Percentiles rank a stretch among this genome's conserved stretches.
phyloP scores from a whole-genome alignment of 2,888 invertebrate genomes.

The Brachylomia viminalis region DNA sequence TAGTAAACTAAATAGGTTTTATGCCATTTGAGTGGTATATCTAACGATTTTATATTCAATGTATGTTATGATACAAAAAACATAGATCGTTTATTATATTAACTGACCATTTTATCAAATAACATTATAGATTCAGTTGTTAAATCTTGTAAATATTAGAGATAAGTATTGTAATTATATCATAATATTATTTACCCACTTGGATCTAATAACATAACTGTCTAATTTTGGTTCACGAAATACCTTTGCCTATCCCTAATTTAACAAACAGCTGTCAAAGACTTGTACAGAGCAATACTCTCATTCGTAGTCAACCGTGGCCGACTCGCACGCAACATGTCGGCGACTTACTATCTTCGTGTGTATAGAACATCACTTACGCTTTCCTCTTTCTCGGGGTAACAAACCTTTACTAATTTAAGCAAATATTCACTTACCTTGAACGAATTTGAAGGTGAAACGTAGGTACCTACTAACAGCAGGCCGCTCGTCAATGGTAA shows the following conservation, averaged over 20 bases:
- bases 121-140: too few species aligned
- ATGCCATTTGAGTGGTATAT: too few species aligned
- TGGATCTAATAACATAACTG: background rate
- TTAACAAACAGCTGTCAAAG: slow-evolving; percentile 6
- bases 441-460: slow-evolving; percentile 3
- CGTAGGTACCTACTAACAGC: too few species aligned
- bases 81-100: too few species aligned
- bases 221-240: background rate
- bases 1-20: too few species aligned
- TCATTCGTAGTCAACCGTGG: slow-evolving; percentile 13
- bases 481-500: too few species aligned
- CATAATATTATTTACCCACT: too few species aligned
- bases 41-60: too few species aligned
- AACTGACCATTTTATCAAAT: too few species aligned
- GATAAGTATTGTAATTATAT: too few species aligned
- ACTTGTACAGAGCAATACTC: slow-evolving; percentile 29
- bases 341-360: background rate
- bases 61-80: too few species aligned
- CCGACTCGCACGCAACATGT: slow-evolving; percentile 35
- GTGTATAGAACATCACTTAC: slow-evolving; percentile 27
- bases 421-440: slow-evolving; percentile 9
- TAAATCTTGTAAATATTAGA: too few species aligned
- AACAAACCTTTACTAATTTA: slow-evolving; percentile 8
- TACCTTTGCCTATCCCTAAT: background rate
- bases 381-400: slow-evolving; percentile 31